phyloP scores from a whole-genome alignment of 2,888 invertebrate genomes.

The Rhopalosiphum nymphaeae region DNA sequence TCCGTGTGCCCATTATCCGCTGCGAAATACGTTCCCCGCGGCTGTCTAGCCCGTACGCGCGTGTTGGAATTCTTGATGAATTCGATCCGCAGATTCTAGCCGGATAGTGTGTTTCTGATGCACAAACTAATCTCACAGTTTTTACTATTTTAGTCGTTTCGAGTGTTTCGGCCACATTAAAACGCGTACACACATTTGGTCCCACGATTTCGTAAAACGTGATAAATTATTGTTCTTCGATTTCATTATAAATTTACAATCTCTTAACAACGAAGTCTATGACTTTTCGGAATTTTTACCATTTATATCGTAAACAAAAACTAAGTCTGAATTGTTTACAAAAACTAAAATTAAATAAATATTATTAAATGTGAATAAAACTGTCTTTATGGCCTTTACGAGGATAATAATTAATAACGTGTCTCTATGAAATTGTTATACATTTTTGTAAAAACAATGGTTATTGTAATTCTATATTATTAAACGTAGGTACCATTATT shows the following conservation, averaged over 20 bases:
- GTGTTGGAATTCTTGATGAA: conserved; percentile 5
- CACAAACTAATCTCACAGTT: neutral
- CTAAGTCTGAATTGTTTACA: neutral
- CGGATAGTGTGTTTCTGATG: neutral
- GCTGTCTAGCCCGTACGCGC: neutral
- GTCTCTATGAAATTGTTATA: too few species aligned
- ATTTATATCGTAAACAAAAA: too few species aligned
- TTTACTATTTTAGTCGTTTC: neutral
- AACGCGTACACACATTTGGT: neutral
- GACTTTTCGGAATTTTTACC: neutral
- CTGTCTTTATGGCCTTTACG: neutral
- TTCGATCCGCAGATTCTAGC: neutral
- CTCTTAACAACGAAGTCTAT: neutral
- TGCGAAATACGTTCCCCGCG: neutral
- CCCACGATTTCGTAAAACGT: neutral
- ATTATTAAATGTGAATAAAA: neutral
- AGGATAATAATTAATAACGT: neutral
- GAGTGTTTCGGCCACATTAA: neutral
- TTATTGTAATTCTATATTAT: too few species aligned
- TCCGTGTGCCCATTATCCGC: neutral
- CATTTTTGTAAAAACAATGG: too few species aligned
- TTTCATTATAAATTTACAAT: neutral
- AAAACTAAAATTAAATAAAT: too few species aligned
- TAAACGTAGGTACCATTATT: too few species aligned
- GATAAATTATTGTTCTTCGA: neutral